A percentile compares a stretch with the other conserved stretches of the same genome.
phyloP scores from a whole-genome alignment of 1,140 invertebrate species.

The Nomia melanderi region DNA sequence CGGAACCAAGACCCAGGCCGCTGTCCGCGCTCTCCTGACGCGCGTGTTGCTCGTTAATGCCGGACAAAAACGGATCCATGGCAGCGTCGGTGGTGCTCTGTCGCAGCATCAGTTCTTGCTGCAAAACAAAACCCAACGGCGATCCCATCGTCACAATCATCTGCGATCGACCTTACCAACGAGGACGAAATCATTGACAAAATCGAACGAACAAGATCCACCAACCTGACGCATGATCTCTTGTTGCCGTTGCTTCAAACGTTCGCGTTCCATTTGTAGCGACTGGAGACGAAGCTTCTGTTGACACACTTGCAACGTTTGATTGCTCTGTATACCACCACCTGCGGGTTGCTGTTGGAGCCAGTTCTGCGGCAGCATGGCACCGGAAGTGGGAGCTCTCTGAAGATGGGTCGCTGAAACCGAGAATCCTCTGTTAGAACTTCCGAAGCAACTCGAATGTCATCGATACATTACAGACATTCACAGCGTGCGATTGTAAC shows the following conservation, averaged over 20 bases:
- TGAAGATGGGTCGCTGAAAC: slow-evolving; percentile 86
- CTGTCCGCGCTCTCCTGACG: slow-evolving; percentile 96
- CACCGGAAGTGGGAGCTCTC: slow-evolving; percentile 83
- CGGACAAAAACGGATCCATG: slow-evolving; percentile 91
- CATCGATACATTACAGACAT: no score
- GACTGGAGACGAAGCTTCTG: slow-evolving; percentile 91
- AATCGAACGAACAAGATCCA: no score
- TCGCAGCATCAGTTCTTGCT: slow-evolving; percentile 88
- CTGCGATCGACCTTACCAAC: no score
- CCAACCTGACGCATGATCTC: slow-evolving; percentile 92
- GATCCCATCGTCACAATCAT: not conserved
- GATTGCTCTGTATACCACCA: slow-evolving; percentile 80
- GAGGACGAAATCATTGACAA: no score
- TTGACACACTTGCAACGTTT: slow-evolving; percentile 85
- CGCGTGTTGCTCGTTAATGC: slow-evolving; percentile 90
- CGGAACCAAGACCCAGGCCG: slow-evolving; percentile 92
- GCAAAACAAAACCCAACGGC: slow-evolving; percentile 25
- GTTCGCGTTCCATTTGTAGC: slow-evolving; percentile 92
- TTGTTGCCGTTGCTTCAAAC: slow-evolving; percentile 92
- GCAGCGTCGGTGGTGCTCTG: slow-evolving; percentile 83
- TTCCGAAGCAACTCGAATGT: no score
- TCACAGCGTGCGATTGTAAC: no score
- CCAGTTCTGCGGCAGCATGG: slow-evolving; percentile 83
- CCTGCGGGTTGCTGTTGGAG: slow-evolving; percentile 74
- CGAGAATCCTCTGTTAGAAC: not conserved